Evolutionary conservation across 2,113 vertebrate species (phyloP).

Genomic region (Phodopus roborovskii): DNA sequence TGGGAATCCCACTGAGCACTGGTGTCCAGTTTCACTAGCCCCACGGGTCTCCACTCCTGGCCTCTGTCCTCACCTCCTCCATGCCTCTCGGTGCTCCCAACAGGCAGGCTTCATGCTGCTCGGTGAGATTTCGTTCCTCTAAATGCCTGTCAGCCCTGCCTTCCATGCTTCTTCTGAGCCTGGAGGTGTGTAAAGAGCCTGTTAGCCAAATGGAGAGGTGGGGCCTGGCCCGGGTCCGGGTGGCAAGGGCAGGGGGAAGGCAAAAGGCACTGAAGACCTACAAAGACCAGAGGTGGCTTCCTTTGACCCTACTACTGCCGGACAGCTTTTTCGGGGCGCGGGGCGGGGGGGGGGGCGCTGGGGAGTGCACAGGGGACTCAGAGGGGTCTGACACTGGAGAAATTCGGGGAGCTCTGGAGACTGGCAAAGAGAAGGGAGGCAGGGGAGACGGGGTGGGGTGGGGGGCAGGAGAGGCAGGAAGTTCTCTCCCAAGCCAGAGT

Average conservation of each 20-base stretch:
- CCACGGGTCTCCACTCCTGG: background rate
- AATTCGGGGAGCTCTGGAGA: background rate
- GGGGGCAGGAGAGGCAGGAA: background rate
- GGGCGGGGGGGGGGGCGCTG: no score
- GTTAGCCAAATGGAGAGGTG: background rate
- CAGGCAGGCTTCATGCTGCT: background rate
- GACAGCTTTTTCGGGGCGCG: background rate
- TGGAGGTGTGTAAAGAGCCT: background rate
- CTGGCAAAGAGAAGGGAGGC: background rate
- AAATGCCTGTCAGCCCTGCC: background rate
- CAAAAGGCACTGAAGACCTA: background rate
- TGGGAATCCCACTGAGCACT: background rate
- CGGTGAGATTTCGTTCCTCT: background rate
- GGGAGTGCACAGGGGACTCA: background rate
- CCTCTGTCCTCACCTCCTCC: background rate
- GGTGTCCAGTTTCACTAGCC: rapidly evolving
- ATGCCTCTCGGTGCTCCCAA: background rate
- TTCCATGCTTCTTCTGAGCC: background rate
- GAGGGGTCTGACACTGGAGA: background rate
- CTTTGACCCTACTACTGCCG: background rate
- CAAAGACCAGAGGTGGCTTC: background rate
- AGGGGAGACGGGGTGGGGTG: background rate
- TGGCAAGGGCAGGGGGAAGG: background rate
- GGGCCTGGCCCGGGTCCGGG: background rate
- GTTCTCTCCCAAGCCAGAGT: no score